Base-by-base conservation (phyloP, 2,888 invertebrate genomes). In the Sceliomorpha sp. region DNA sequence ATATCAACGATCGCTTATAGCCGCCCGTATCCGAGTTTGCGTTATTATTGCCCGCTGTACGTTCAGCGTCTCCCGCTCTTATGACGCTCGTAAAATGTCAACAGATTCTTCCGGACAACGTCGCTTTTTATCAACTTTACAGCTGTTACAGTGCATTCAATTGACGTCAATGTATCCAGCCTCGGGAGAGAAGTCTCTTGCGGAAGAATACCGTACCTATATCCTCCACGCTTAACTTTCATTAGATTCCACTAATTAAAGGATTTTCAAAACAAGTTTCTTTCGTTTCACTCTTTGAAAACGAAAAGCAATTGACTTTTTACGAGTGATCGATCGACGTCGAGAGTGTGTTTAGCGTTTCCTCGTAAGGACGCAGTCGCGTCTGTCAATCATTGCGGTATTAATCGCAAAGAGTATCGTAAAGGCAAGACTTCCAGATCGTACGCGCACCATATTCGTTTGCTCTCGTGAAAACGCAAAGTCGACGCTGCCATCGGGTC, bases 391-490 rank as follows among this genome's bases (percentile, higher is more conserved):
- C 55, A 29, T 48, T 7, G 8, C 42, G 27, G 24, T 12, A 53
- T 34, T 12, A 44, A 45, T 64, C 56, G 15, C 31, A 36, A 17
- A 27, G 44, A 37, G 27, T 42, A 42, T 42, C 42, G 42, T 42
- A 42, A 42, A 48, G 56, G 39, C 10, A 40, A 14, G 37, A 37
- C 34, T 12, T 13, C 13, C 2, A 44, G 37, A 64, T n/a, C 55
- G 56, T 64, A 55, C 50, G 56, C 32, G 39, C 64, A 10, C 64
- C 56, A 50, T 58, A 64, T 64, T 64, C 13, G 42, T 12, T 42
- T 47, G 51, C 20, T 45, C 31, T 8, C 36, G 10, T 29, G 17
- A 9, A 34, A 24, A 31, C 15, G 24, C 13, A 14, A 9, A 14
- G 17, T 7, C 63, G 62, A 1, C 37, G 17, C 37, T 15, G 15